Percentiles rank a stretch among this genome's conserved stretches.
These are phyloP conservation scores for Pseudochirops corinnae DNA, from an alignment of 2,797 vertebrate genomes.

Conservation along the genomic window DNA sequence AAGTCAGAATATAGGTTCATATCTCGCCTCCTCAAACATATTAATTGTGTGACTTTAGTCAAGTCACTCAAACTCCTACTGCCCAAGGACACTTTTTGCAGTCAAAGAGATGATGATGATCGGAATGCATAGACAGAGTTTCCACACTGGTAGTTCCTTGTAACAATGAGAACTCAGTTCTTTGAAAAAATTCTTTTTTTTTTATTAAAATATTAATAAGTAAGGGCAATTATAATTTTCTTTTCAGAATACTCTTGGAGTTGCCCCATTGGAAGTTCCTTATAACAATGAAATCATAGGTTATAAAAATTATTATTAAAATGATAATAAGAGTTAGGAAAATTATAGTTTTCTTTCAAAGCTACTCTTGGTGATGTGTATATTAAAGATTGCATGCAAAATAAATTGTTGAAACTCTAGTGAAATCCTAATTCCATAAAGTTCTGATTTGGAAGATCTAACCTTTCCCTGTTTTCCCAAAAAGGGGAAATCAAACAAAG, in stretches of 20 bases:
- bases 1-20: too few species aligned
- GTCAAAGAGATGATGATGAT: too few species aligned
- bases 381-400: background rate
- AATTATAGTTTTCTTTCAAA: background rate
- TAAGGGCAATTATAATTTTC: slow-evolving; percentile 19
- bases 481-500: too few species aligned
- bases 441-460: background rate
- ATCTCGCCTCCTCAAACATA: too few species aligned
- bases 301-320: background rate
- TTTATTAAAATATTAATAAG: background rate
- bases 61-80: too few species aligned
- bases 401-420: background rate
- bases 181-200: background rate
- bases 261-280: slow-evolving; percentile 27
- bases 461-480: too few species aligned
- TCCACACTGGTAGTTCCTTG: too few species aligned
- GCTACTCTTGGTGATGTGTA: background rate
- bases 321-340: background rate
- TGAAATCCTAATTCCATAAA: slow-evolving; percentile 29
- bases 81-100: too few species aligned
- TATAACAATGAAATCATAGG: background rate
- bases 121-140: too few species aligned
- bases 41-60: too few species aligned
- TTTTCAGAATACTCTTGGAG: slow-evolving; percentile 11
- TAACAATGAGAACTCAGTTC: too few species aligned